Conservation (phyloP, 1,140 invertebrate genomes). For the Drosophila nigrodunni region DNA sequence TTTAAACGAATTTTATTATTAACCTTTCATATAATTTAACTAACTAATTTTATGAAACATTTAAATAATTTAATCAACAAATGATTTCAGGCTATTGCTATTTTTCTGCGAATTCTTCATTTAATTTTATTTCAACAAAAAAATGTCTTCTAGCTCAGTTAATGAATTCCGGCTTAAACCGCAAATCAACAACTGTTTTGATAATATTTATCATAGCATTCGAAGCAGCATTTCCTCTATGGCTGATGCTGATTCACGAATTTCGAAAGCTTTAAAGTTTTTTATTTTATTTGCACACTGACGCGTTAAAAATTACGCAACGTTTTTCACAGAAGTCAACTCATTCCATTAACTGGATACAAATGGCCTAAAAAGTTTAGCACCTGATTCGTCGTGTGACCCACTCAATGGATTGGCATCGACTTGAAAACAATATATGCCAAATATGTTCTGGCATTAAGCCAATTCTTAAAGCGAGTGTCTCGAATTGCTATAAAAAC, state of each 20-base stretch:
- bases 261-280: neutral
- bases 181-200: neutral
- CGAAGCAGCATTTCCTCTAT: neutral
- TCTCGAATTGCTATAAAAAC: conserved; percentile 55
- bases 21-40: too few species aligned
- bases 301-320: neutral
- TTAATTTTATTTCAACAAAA: too few species aligned
- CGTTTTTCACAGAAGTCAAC: conserved; percentile 2
- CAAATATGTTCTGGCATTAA: conserved; percentile 18
- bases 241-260: conserved; percentile 4
- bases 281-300: neutral
- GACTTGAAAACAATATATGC: conserved; percentile 19
- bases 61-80: too few species aligned
- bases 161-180: too few species aligned
- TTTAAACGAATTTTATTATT: neutral
- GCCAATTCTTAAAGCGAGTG: conserved; percentile 45
- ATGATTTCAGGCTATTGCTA: too few species aligned
- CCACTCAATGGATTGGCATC: conserved; percentile 4
- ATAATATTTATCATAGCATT: neutral
- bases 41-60: too few species aligned
- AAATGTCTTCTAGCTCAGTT: too few species aligned
- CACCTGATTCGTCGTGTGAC: conserved; percentile 28
- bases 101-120: too few species aligned
- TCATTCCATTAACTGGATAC: conserved; percentile 23
- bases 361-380: conserved; percentile 14